Percentiles rank a stretch among this genome's conserved stretches.
phyloP scores from a whole-genome alignment of 2,113 vertebrate species.

The Trachemys scripta region DNA sequence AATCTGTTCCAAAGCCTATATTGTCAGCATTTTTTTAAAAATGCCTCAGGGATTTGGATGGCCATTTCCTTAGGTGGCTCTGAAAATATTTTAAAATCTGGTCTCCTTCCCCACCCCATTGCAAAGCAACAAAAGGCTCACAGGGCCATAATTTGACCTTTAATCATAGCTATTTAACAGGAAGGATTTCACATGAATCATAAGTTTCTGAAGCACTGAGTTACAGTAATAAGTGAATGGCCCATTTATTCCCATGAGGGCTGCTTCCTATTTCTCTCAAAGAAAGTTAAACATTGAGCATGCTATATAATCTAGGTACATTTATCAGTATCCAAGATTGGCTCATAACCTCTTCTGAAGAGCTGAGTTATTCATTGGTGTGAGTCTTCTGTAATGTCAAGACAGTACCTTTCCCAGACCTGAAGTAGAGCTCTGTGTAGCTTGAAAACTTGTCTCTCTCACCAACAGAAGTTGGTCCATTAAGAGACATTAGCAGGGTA shows the following conservation, averaged over 20 bases:
- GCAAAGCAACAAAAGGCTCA: no score
- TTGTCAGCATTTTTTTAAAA: no score
- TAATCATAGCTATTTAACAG: neutral
- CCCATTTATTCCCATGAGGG: slow-evolving; percentile 69
- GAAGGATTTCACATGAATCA: slow-evolving; percentile 12
- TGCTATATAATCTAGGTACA: slow-evolving; percentile 37
- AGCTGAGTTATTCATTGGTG: neutral
- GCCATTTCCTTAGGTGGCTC: no score
- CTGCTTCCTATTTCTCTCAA: slow-evolving; percentile 65
- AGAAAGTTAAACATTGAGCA: slow-evolving; percentile 59
- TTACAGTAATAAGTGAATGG: slow-evolving; percentile 47
- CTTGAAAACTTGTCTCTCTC: no score
- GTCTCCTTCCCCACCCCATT: no score
- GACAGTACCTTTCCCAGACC: neutral
- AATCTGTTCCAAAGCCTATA: no score
- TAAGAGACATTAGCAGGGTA: no score
- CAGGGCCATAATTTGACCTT: neutral
- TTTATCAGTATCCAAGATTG: slow-evolving; percentile 47
- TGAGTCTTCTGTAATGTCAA: neutral
- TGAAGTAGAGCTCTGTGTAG: no score
- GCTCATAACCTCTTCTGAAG: neutral
- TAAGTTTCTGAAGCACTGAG: slow-evolving; percentile 25
- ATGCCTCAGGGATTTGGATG: no score
- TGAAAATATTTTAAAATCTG: no score
- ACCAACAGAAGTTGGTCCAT: no score